Conservation (phyloP, 2,888 invertebrate genomes). For the Caenorhabditis sp. region DNA sequence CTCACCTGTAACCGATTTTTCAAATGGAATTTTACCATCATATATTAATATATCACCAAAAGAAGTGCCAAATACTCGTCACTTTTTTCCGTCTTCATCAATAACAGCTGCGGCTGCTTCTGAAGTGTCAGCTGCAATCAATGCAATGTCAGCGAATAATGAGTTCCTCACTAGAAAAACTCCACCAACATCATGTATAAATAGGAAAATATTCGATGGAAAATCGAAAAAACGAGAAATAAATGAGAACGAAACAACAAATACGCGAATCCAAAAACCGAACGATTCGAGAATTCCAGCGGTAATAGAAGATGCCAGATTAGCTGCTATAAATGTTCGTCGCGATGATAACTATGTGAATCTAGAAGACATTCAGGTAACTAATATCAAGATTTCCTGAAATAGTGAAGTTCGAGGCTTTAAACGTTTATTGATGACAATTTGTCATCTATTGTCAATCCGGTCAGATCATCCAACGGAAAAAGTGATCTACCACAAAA, state of each 20-base stretch:
- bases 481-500: too few relatives aligned
- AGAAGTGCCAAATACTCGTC: constrained; percentile 16
- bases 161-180: constrained; percentile 4
- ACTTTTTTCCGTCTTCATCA: constrained; percentile 4
- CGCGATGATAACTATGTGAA: constrained; percentile 34
- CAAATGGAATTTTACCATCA: constrained; percentile 29
- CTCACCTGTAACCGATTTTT: constrained; percentile 9
- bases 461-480: too few relatives aligned
- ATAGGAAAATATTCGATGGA: constrained; percentile 15
- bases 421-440: too few relatives aligned
- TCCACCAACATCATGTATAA: constrained; percentile 23
- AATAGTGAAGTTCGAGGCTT: too few relatives aligned
- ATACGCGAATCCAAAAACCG: neutral
- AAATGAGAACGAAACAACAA: constrained; percentile 5
- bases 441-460: neutral
- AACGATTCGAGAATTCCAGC: constrained; percentile 20
- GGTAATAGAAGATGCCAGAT: constrained; percentile 21
- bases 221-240: constrained; percentile 5
- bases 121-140: constrained; percentile 27
- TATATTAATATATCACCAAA: constrained; percentile 37
- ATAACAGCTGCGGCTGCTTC: constrained; percentile 31
- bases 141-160: constrained; percentile 13
- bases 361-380: constrained; percentile 37
- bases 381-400: neutral
- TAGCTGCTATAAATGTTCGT: constrained; percentile 27